Base-by-base conservation (phyloP, 2,888 invertebrate genomes). In the Entomobrya multifasciata region DNA sequence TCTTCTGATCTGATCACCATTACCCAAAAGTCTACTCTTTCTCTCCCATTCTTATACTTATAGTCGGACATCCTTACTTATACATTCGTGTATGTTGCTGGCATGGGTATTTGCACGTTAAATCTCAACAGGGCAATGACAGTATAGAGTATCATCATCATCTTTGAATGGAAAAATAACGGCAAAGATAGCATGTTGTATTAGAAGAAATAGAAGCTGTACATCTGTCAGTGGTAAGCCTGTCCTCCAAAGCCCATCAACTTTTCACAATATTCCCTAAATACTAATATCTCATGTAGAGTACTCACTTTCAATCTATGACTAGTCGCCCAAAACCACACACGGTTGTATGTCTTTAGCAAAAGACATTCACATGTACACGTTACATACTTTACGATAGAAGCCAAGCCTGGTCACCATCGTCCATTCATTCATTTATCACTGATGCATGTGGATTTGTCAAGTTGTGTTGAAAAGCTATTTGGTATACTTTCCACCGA, bases 221-320 rank as follows among this genome's bases (percentile, higher is more conserved):
- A 41, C 82, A 84, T 81, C 79, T 88, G 87, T 87, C 84, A 83
- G 87, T 27, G 72, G 76, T 74, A 30, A 88, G 84, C 67, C 78
- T 83, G 47, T 87, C 79, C 74, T 80, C 65, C 57, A 80, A 88
- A 89, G 88, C 91, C 83, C 80, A 88, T 89, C 89, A 89, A 90
- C 90, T 90, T 89, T 88, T 89, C 89, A 89, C 88, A 87, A 89
- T 87, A 91, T 90, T 91, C 91, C 91, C 91, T 79, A 89, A 90
- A 89, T 89, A 83, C 90, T 87, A 90, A 91, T 90, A 91, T 90
- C 88, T 90, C 90, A 89, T 88, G 88, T 84, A 79, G 78, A 90
- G 87, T 82, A 88, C 60, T 57, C 47, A 36, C 76, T 67, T 49
- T 76, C 67, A 44, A 77, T 78, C 76, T 44, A 85, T 85, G 85